Base-by-base conservation (phyloP, 2,888 invertebrate species). In the Eudemis profundana region DNA sequence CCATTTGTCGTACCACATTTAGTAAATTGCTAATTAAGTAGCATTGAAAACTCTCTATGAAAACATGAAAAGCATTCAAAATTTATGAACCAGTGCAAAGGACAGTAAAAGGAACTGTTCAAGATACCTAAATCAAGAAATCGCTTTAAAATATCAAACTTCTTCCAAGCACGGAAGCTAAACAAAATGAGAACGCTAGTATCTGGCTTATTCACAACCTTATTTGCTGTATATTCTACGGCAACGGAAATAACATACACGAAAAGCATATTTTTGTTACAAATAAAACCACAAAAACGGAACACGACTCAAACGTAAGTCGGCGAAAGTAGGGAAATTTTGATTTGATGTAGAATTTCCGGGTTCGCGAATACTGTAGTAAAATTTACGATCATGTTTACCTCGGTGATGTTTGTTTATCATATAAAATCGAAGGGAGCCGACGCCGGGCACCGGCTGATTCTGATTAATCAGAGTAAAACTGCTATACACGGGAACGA, bases 341-440 rank as follows among this genome's bases (percentile, higher is more conserved):
- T 82, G 83, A 85, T 87, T 85, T 80, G 80, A 79, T 79, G 71
- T 78, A 78, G 78, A 81, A 81, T 83, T 81, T 83, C 83, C 83
- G 78, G 78, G 81, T 81, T 78, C 77, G 73, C 75, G 82, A 75
- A 78, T 78, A 75, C 72, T 78, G 74, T 82, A 83, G 80, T 87
- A 84, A 87, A 86, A 89, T 89, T 89, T 85, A 89, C 85, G 86
- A 86, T 72, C 79, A 67, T 89, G 87, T 90, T 90, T 89, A 86
- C 86, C 79, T 84, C 84, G 77, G 79, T 76, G 75, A 81, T 84
- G 87, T 87, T 88, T 89, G 88, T 89, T 89, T 87, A 87, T 85
- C 84, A 81, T 82, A 81, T 78, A 79, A 83, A 85, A 85, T 86
- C 83, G 83, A 82, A 85, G 83, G 83, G 84, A 83, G 78, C 68